Base-by-base conservation (phyloP, 2,888 invertebrate species). In the Hydrotaea cyrtoneurina region DNA sequence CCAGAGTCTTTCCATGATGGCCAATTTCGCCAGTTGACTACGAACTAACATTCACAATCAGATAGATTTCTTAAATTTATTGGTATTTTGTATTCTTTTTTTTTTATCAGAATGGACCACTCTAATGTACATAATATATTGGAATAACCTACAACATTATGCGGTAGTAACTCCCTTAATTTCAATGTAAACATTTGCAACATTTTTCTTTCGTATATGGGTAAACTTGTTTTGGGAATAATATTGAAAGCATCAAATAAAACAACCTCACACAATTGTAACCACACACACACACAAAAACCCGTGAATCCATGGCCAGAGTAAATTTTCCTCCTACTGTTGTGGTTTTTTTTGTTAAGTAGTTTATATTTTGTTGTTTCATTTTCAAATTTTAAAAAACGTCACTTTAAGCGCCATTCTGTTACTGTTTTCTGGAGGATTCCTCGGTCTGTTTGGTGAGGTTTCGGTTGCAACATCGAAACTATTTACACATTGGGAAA, bases 191-290 rank as follows among this genome's bases (percentile, higher is more conserved):
- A 7, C 13, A 59, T 26, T 15, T 23, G 26, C 59, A 10, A 59
- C 10, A 23, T 10, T 21, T 57, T 23, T 19, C 74, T 64, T n/a
- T 31, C 31, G 7, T 31, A 7, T 4, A 15, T 64, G 31, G 26
- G 1, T 11, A 66, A 76, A 79, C 79, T 77, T 19, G 74, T 84
- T 84, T 80, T 36, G 21, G 50, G 71, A 17, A 66, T 53, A 75
- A 75, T 78, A 77, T 83, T 80, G 80, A 77, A 75, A 78, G 53
- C 10, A 23, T 4, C 17, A 36, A 72, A 26, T 26, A 15, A 59
- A 59, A 59, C 23, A 59, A 59, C 39, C 13, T 39, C 10, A 26
- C 13, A 26, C 5, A 59, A 59, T 23, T 26, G 15, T 26, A 23
- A 59, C 10, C 15, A 26, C 55, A 57, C 62, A 76, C 3, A n/a